Base-by-base conservation (phyloP, 2,888 invertebrate genomes). In the Chalcis sispes region DNA sequence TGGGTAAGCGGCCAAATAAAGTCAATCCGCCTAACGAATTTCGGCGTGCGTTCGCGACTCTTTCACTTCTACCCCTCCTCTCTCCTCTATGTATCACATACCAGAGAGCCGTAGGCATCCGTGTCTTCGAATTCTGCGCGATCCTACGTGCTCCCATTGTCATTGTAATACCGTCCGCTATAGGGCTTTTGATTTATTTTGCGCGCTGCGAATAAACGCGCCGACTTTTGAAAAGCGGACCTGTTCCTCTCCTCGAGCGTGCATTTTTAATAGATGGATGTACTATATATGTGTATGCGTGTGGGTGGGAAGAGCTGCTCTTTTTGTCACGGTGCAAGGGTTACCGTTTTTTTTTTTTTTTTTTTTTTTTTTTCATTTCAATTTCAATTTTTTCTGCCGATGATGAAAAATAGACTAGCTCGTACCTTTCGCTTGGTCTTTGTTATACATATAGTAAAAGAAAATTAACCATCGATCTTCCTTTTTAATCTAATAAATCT, bases 141-240 rank as follows among this genome's bases (percentile, higher is more conserved):
- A 56, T 61, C 80, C 80, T 81, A 76, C 81, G 81, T 79, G 78
- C 75, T 50, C 62, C 82, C 80, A 83, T 85, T 85, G 85, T 85
- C 83, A 84, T 86, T 86, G 77, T 84, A 85, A 86, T 82, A 80
- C 77, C 78, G 81, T 5, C 4, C 20, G 20, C 50, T 50, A 10
- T n/a, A n/a, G 42, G 61, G 20, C 80, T 83, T 84, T 84, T 85
- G 84, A 84, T 85, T 85, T 84, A 85, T 85, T 83, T 84, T 81
- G 25, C 25, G 36, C 32, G 3, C 13, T 82, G 81, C 82, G 82
- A 82, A 80, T 82, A 20, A 10, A 46, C 4, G 50, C 8, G 48
- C 56, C 20, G 13, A 48, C 15, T 36, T 7, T 1, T 58, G 40
- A 15, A 20, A 27, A 8, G 2, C 15, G 20, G 54, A 54, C 66